Percentiles rank a stretch among this genome's conserved stretches.
Conservation (phyloP, 1,140 invertebrate species). For the Eriosoma lanigerum region DNA sequence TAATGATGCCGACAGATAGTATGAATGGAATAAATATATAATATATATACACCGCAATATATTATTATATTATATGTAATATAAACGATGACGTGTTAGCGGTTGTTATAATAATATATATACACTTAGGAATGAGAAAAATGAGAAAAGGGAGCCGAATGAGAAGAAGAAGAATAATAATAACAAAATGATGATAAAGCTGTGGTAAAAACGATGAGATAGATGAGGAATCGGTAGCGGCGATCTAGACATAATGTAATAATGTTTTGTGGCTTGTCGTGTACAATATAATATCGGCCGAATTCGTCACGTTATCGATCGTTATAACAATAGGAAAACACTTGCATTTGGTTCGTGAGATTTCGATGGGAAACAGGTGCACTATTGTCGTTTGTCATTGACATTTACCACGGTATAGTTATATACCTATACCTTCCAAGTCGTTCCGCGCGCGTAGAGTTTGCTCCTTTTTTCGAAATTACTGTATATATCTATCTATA, state of each 20-base stretch:
- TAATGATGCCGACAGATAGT: too few species aligned
- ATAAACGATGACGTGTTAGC: too few species aligned
- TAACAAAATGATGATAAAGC: too few species aligned
- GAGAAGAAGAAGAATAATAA: too few species aligned
- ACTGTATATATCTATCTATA: not conserved
- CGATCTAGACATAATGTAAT: not conserved
- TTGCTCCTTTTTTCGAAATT: not conserved
- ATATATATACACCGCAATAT: too few species aligned
- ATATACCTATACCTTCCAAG: not conserved
- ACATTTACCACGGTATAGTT: conserved; percentile 27
- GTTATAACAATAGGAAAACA: conserved; percentile 28
- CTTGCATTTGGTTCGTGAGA: conserved; percentile 47
- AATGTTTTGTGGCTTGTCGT: conserved; percentile 4
- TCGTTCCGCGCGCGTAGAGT: not conserved
- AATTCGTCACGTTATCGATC: conserved; percentile 50
- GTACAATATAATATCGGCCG: not conserved
- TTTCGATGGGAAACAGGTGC: conserved; percentile 42
- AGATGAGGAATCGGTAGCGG: not conserved
- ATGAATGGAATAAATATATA: not conserved
- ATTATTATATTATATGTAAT: too few species aligned
- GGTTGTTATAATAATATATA: too few species aligned
- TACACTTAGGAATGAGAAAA: too few species aligned
- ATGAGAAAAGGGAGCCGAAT: too few species aligned
- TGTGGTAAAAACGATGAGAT: not conserved
- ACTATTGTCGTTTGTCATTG: conserved; percentile 46